Evolutionary conservation across 2,113 vertebrate genomes (phyloP).

Genomic region (Caloenas nicobarica): DNA sequence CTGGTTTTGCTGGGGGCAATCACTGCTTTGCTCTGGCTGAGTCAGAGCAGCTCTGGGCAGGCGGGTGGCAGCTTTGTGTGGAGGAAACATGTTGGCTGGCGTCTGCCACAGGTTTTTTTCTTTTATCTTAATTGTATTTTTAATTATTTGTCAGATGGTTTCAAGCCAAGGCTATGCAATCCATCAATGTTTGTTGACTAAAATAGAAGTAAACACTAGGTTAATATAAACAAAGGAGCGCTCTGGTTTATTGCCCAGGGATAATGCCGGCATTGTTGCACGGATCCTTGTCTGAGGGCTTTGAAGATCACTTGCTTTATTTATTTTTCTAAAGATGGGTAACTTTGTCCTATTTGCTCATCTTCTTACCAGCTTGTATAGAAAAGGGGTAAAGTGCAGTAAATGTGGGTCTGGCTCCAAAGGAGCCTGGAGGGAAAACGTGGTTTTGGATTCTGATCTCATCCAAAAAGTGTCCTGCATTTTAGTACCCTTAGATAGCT

Average conservation of each 20-base stretch:
- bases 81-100: background rate
- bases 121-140: slow-evolving; percentile 22
- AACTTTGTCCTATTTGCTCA: slow-evolving; percentile 19
- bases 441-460: slow-evolving; percentile 11
- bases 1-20: background rate
- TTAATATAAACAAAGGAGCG: slow-evolving; percentile 37
- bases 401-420: slow-evolving; percentile 23
- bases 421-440: background rate
- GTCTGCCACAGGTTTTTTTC: fast-evolving
- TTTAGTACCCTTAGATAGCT: slow-evolving; percentile 38
- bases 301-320: slow-evolving; percentile 38
- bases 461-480: background rate
- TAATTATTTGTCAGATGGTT: background rate
- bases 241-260: slow-evolving; percentile 38
- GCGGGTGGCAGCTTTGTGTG: background rate
- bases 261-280: background rate
- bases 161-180: background rate
- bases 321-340: slow-evolving; percentile 46
- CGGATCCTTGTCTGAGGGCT: background rate
- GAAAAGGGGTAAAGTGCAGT: background rate
- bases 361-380: background rate
- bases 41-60: fast-evolving
- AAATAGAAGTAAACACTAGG: slow-evolving; percentile 41
- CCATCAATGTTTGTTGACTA: slow-evolving; percentile 32
- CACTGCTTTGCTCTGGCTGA: background rate